A percentile compares a stretch with the other conserved stretches of the same genome.
These are phyloP conservation scores for Cyanoramphus novaezelandiae DNA, from an alignment of 2,113 vertebrate species.

Conservation along the genomic window DNA sequence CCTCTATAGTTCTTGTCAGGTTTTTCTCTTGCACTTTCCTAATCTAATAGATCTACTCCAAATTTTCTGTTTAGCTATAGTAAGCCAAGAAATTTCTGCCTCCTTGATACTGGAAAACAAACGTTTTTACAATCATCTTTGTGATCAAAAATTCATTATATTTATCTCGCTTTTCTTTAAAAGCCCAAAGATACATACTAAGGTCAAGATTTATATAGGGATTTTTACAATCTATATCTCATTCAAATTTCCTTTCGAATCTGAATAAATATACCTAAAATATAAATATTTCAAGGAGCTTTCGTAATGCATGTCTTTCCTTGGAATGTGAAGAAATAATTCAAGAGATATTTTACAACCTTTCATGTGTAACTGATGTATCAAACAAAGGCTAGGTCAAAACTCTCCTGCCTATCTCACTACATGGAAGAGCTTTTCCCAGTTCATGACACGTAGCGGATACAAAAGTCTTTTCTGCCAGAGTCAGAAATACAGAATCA, in stretches of 20 bases:
- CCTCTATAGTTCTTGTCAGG: not conserved
- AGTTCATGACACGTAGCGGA: not conserved
- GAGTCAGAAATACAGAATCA: not conserved
- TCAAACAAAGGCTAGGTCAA: not conserved
- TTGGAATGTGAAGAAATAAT: not conserved
- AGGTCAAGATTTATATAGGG: not conserved
- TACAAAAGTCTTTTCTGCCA: not conserved
- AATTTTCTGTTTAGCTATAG: not conserved
- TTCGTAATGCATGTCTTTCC: not conserved
- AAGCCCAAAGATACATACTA: not conserved
- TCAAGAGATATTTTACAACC: not conserved
- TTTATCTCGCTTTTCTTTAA: no score
- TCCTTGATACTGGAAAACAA: not conserved
- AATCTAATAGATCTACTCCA: not conserved
- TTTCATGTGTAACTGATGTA: not conserved
- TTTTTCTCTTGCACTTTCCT: not conserved
- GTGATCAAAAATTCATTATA: no score
- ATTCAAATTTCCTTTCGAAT: not conserved
- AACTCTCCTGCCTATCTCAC: not conserved
- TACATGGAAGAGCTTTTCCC: not conserved
- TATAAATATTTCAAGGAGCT: not conserved
- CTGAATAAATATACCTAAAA: not conserved
- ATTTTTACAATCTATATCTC: not conserved
- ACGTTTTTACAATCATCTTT: not conserved
- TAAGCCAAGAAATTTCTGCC: not conserved